A percentile compares a stretch with the other conserved stretches of the same genome.
phyloP scores from a whole-genome alignment of 1,140 invertebrate genomes.

The Aphidius ervi region DNA sequence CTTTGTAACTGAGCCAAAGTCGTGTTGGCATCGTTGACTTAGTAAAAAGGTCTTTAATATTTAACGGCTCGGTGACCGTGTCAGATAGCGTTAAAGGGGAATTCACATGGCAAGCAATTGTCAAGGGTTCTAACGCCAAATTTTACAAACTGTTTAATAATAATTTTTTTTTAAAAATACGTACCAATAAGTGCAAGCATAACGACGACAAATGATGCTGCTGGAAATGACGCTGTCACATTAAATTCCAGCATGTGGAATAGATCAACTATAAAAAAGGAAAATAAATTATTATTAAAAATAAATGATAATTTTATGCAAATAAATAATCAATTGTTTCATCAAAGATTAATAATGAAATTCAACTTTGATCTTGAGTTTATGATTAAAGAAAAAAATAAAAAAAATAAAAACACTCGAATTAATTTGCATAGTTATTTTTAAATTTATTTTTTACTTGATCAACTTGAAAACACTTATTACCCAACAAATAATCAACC shows the following conservation, averaged over 20 bases:
- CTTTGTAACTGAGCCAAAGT: constrained; percentile 39
- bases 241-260: constrained; percentile 97
- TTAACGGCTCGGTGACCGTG: constrained; percentile 22
- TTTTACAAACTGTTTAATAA: neutral
- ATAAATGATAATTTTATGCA: neutral
- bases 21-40: constrained; percentile 29
- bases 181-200: constrained; percentile 96
- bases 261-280: constrained; percentile 78
- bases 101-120: neutral
- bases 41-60: constrained; percentile 40
- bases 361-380: too few species aligned
- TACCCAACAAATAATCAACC: too few species aligned
- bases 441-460: too few species aligned
- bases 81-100: constrained; percentile 9
- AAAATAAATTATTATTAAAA: constrained; percentile 2
- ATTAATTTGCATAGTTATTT: too few species aligned
- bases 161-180: constrained; percentile 47
- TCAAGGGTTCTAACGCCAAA: neutral
- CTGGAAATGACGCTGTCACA: constrained; percentile 87
- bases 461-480: too few species aligned
- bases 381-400: neutral
- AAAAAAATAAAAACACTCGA: neutral
- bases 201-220: constrained; percentile 92
- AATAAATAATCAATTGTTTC: neutral
- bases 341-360: too few species aligned